Evolutionary conservation across 2,888 invertebrate species (phyloP).

Genomic region (Lithosia quadra): DNA sequence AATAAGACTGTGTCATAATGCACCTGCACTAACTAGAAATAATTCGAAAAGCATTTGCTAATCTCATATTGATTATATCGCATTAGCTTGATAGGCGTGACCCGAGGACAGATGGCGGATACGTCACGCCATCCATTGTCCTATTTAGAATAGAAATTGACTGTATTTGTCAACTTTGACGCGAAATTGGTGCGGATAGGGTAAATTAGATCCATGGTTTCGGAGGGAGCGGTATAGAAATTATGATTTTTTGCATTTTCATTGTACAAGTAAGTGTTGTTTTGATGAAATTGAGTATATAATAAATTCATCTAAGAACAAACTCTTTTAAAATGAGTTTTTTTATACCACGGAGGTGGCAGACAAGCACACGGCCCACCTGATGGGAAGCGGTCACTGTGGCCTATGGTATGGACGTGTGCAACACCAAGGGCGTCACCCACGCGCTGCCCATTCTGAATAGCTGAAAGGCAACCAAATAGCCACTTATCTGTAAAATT

Average conservation of each 20-base stretch:
- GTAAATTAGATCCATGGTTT: slow-evolving; percentile 57
- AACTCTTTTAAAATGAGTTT: no score
- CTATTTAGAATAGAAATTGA: slow-evolving; percentile 58
- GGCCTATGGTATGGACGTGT: no score
- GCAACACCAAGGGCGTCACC: no score
- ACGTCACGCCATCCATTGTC: slow-evolving; percentile 58
- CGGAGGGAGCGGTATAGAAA: slow-evolving; percentile 39
- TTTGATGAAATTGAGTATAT: neutral
- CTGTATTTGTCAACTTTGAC: slow-evolving; percentile 74
- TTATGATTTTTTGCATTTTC: slow-evolving; percentile 41
- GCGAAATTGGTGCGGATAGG: slow-evolving; percentile 68
- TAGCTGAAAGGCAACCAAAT: no score
- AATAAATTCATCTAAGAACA: neutral
- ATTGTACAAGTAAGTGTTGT: slow-evolving; percentile 23
- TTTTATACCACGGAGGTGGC: no score
- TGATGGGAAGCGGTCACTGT: no score
- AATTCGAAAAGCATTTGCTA: slow-evolving; percentile 62
- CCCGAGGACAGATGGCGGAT: slow-evolving; percentile 69
- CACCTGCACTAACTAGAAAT: slow-evolving; percentile 67
- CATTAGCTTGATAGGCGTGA: slow-evolving; percentile 69
- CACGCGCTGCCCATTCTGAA: no score
- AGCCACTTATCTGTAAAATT: no score
- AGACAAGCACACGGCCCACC: no score
- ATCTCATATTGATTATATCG: slow-evolving; percentile 69
- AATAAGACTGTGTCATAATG: slow-evolving; percentile 36